Evolutionary conservation across 2,888 invertebrate species (phyloP).

Genomic region (Nemapogon koenigi): DNA sequence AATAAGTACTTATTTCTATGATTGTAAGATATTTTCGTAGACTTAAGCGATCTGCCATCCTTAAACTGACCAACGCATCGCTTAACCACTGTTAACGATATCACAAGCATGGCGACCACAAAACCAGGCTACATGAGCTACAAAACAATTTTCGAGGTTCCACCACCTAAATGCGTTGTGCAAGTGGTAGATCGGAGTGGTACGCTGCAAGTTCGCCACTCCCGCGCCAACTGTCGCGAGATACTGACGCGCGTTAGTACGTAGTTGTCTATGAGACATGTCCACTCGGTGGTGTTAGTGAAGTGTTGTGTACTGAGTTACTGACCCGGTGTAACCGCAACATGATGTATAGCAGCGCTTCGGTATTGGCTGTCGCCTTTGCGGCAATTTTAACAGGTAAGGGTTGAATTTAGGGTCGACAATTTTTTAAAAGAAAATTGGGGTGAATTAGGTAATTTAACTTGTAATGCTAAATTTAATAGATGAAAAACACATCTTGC

Average conservation of each 20-base stretch:
- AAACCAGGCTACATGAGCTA: too few relatives aligned
- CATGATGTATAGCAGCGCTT: slow-evolving; percentile 46
- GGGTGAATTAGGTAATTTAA: neutral
- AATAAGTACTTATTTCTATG: too few relatives aligned
- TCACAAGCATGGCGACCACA: too few relatives aligned
- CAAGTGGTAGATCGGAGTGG: slow-evolving; percentile 2
- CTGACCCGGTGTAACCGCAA: slow-evolving; percentile 21
- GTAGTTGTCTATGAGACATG: slow-evolving; percentile 32
- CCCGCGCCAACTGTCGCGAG: slow-evolving; percentile 42
- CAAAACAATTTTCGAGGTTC: too few relatives aligned
- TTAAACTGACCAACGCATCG: too few relatives aligned
- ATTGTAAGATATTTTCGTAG: too few relatives aligned
- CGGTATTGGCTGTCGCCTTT: slow-evolving; percentile 34
- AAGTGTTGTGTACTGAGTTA: slow-evolving; percentile 31
- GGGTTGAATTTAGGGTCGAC: too few relatives aligned
- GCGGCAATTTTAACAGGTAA: slow-evolving; percentile 42
- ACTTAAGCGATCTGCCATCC: too few relatives aligned
- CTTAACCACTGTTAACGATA: too few relatives aligned
- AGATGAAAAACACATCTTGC: neutral
- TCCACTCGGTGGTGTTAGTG: slow-evolving; percentile 50
- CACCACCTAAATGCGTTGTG: too few relatives aligned
- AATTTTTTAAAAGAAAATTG: too few relatives aligned
- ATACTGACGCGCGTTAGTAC: slow-evolving; percentile 44
- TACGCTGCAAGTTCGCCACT: slow-evolving; percentile 24
- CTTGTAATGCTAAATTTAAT: neutral